Percentiles rank a stretch among this genome's conserved stretches.
Conservation (phyloP, 2,113 vertebrate genomes). For the Chiloscyllium plagiosum region DNA sequence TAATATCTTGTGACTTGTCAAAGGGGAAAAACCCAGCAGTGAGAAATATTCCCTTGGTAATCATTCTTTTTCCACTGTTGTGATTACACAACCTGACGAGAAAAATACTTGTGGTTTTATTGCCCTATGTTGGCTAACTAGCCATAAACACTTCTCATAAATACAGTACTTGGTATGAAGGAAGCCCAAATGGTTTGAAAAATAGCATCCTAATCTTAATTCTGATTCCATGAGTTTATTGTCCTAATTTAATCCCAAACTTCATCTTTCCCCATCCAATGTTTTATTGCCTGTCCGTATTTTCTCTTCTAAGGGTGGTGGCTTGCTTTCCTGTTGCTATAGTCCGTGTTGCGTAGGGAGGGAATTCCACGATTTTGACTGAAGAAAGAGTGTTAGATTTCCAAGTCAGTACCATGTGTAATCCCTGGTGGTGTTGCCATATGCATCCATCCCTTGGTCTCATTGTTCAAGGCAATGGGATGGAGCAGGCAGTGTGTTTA, state of each 20-base stretch:
- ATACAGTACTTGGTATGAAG: background rate
- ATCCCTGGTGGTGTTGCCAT: background rate
- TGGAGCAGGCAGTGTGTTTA: background rate
- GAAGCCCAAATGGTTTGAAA: background rate
- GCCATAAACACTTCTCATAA: too few species aligned
- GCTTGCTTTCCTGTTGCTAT: background rate
- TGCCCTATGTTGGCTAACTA: too few species aligned
- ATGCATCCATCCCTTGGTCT: background rate
- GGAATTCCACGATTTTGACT: background rate
- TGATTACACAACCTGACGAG: background rate
- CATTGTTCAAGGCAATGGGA: background rate
- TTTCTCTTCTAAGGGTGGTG: background rate
- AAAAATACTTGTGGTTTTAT: background rate
- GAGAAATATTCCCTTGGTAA: background rate
- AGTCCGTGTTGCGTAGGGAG: background rate
- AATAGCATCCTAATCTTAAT: background rate
- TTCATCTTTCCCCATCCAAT: background rate
- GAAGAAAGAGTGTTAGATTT: background rate
- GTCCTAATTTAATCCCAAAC: background rate
- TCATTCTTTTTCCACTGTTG: background rate
- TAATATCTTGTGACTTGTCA: background rate
- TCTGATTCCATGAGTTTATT: background rate
- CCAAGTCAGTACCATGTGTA: background rate
- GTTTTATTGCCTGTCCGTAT: background rate
- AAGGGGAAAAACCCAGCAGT: background rate